These are phyloP conservation scores for Nemurella pictetii DNA, from an alignment of 2,888 invertebrate species.

Conservation along the genomic window DNA sequence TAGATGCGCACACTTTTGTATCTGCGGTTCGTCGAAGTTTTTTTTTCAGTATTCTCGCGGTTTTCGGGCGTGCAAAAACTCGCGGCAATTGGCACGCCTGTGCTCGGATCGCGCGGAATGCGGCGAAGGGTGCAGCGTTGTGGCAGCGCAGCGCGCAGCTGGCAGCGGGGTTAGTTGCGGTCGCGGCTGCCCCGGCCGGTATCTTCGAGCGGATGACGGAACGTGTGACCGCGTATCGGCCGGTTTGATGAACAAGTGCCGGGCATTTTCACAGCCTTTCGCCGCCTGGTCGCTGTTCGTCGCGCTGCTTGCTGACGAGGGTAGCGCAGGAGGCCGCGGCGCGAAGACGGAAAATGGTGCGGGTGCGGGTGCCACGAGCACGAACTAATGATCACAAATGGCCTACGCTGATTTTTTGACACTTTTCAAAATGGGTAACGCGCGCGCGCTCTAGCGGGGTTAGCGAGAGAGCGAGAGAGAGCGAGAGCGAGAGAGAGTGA, in stretches of 20 bases:
- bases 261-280: background rate
- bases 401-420: conserved; percentile 4
- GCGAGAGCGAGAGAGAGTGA: no score
- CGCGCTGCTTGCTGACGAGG: background rate
- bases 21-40: background rate
- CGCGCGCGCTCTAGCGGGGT: no score
- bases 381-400: conserved; percentile 10
- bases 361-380: no score
- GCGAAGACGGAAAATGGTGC: background rate
- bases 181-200: background rate
- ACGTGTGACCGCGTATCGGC: background rate
- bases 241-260: background rate
- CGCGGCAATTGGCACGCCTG: no score
- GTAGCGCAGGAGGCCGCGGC: background rate
- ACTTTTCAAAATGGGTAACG: background rate
- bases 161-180: background rate
- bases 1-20: background rate
- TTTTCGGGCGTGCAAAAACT: no score
- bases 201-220: background rate
- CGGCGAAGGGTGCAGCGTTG: no score
- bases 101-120: no score
- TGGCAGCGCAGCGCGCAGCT: background rate
- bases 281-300: background rate
- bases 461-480: no score
- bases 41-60: background rate